phyloP scores from a whole-genome alignment of 2,888 invertebrate species.

The Netelia fuscicornis region DNA sequence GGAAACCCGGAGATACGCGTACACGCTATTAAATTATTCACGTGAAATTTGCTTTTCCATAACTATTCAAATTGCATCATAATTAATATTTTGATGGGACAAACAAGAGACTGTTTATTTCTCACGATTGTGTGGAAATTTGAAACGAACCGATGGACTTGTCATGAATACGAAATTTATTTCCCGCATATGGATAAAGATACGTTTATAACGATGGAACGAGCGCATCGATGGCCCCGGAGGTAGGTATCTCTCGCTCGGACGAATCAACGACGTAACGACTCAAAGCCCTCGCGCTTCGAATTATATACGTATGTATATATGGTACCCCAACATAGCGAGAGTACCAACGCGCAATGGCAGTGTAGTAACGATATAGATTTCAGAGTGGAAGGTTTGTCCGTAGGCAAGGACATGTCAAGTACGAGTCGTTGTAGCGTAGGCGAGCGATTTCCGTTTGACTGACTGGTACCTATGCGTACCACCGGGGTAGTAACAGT shows the following conservation, averaged over 20 bases:
- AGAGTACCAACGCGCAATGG: background rate
- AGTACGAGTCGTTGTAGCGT: slow-evolving; percentile 74
- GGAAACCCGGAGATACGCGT: no score
- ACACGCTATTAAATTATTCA: slow-evolving; percentile 18
- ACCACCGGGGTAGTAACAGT: slow-evolving; percentile 48
- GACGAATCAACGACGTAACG: slow-evolving; percentile 17
- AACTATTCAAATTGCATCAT: slow-evolving; percentile 17
- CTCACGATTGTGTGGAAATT: background rate
- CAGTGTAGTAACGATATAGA: background rate
- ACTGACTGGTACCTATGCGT: slow-evolving; percentile 75
- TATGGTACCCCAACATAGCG: background rate
- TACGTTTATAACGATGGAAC: background rate
- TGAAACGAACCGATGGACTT: background rate
- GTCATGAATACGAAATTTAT: no score
- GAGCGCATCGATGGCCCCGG: slow-evolving; percentile 23
- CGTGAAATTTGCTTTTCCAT: background rate
- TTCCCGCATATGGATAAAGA: background rate
- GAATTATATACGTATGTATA: background rate
- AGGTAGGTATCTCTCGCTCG: slow-evolving; percentile 22
- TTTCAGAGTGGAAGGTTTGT: slow-evolving; percentile 32
- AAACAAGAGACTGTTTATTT: background rate
- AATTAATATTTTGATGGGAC: slow-evolving; percentile 1
- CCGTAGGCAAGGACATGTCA: slow-evolving; percentile 72
- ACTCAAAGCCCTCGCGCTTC: slow-evolving; percentile 5
- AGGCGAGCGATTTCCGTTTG: slow-evolving; percentile 80